Base-by-base conservation (phyloP, 1,140 invertebrate genomes). In the Nautilus pompilius region DNA sequence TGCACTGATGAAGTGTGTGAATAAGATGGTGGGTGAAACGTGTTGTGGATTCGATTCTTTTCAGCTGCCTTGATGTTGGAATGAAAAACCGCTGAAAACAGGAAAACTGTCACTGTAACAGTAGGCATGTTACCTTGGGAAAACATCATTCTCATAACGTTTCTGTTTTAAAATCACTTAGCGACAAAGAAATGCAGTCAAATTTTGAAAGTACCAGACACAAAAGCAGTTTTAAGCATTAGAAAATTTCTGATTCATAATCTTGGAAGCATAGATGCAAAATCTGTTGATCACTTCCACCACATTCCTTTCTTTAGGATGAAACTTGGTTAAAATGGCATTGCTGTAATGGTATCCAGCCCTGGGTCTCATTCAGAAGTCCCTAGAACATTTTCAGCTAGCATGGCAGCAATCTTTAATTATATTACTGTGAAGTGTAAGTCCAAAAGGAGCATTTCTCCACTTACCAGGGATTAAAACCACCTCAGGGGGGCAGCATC, bases 11-110 rank as follows among this genome's bases (percentile, higher is more conserved):
- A 86, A 85, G 69, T 85, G 84, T 30, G 80, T 84, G 65, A 83
- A 86, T 32, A 86, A n/a, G n/a, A n/a, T n/a, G n/a, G n/a, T 84
- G 0, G 85, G 85, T 5, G 85, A 86, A 17, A n/a, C 82, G 58
- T 0, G 80, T 81, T 28, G 82, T 81, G 5, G 83, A 82, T 54
- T 84, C 83, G 0, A 86, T 69, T 28, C 85, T 68, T 51, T 85
- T 84, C 6, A 86, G 62, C 61, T 87, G 85, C 58, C 86, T 76
- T 6, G 84, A 85, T 0, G 95, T 93, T 2, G 89, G 85, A 53
- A 98, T 92, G 80, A 96, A 98, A 84, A 96, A 95, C 68, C 92
- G 88, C 87, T 97, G 89, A 22, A 82, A 73, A 67, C 60, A 24
- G 63, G 45, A 41, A 46, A 49, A 26, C 28, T 54, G 48, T 28